These are phyloP conservation scores for Agapornis canus DNA, from an alignment of 2,797 vertebrate genomes.

Conservation along the genomic window DNA sequence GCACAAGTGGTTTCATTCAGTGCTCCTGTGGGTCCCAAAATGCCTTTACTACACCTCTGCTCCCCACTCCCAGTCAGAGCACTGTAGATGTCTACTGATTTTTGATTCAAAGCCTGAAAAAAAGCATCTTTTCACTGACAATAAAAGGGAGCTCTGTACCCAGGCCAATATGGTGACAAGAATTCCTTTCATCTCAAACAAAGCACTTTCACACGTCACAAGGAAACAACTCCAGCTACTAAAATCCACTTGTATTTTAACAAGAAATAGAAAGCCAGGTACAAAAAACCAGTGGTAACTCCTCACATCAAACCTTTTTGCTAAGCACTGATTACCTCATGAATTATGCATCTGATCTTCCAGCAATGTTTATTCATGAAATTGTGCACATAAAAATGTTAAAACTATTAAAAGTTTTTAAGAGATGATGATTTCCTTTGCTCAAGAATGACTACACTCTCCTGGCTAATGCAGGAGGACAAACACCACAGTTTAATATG, in stretches of 20 bases:
- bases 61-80: not conserved
- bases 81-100: not conserved
- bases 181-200: constrained; percentile 48
- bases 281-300: not conserved
- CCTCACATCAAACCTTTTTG: not conserved
- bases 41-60: not conserved
- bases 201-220: constrained; percentile 33
- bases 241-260: constrained; percentile 42
- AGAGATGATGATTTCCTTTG: constrained; percentile 11
- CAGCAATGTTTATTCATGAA: constrained; percentile 30
- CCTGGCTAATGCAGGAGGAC: not conserved
- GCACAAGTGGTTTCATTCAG: not conserved
- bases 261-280: constrained; percentile 43
- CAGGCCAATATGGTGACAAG: constrained; percentile 14
- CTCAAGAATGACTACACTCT: not conserved
- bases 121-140: not conserved
- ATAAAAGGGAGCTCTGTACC: constrained; percentile 4
- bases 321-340: constrained; percentile 37
- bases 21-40: not conserved
- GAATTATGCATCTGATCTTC: constrained; percentile 55
- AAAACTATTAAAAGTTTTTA: constrained; percentile 33
- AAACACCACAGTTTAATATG: not conserved
- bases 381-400: constrained; percentile 7
- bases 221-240: constrained; percentile 32
- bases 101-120: not conserved